These are phyloP conservation scores for Yponomeuta evonymella DNA, from an alignment of 2,888 invertebrate species.

Conservation along the genomic window DNA sequence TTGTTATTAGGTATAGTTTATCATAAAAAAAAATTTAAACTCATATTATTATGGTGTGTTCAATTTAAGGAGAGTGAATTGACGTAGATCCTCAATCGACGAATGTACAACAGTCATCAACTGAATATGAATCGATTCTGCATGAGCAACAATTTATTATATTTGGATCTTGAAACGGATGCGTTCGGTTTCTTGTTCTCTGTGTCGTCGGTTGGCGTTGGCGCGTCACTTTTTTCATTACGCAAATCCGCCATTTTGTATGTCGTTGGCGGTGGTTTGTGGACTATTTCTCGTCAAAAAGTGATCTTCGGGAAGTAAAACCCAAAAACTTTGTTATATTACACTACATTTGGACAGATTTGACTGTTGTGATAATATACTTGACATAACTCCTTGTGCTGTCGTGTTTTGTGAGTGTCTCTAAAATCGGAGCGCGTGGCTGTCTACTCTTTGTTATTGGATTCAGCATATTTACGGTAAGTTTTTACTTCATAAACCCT, in stretches of 20 bases:
- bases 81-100: no score
- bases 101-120: no score
- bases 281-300: constrained; percentile 62
- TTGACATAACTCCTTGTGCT: constrained; percentile 58
- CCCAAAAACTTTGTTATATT: constrained; percentile 57
- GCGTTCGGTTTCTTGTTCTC: constrained; percentile 41
- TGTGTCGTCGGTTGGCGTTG: constrained; percentile 37
- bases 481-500: constrained; percentile 32
- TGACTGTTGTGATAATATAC: constrained; percentile 53
- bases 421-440: constrained; percentile 75
- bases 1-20: no score
- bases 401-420: constrained; percentile 73
- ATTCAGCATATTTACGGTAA: constrained; percentile 69
- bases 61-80: no score
- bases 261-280: constrained; percentile 73
- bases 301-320: constrained; percentile 65
- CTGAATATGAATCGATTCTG: not conserved
- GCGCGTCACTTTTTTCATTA: constrained; percentile 69
- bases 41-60: no score
- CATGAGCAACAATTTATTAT: constrained; percentile 17
- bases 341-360: constrained; percentile 51
- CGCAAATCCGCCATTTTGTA: constrained; percentile 77
- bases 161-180: constrained; percentile 31
- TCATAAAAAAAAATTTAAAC: no score
- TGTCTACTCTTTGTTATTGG: constrained; percentile 75